A percentile compares a stretch with the other conserved stretches of the same genome.
These are phyloP conservation scores for Myotis myotis DNA, from an alignment of 2,797 vertebrate genomes.

Conservation along the genomic window DNA sequence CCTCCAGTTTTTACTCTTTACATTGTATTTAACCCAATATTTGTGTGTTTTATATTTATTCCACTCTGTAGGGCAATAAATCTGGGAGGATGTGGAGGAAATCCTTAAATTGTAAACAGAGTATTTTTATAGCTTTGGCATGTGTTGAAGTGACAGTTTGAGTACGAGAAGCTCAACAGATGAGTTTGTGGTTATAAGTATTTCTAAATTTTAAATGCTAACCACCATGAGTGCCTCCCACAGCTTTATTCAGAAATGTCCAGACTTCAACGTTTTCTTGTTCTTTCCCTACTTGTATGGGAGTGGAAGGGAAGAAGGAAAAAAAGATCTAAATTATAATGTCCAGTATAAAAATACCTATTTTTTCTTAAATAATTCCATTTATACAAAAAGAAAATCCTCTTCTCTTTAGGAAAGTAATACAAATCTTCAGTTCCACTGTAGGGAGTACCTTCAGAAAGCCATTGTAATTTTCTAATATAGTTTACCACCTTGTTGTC, in stretches of 20 bases:
- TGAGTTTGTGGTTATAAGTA: constrained; percentile 44
- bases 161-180: background rate
- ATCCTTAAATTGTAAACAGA: constrained; percentile 13
- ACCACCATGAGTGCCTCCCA: background rate
- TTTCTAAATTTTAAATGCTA: constrained; percentile 7
- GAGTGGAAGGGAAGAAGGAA: background rate
- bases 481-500: constrained; percentile 76
- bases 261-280: constrained; percentile 4
- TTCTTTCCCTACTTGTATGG: background rate
- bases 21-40: constrained; percentile 42
- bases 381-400: background rate
- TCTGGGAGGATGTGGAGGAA: background rate
- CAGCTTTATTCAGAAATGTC: constrained; percentile 38
- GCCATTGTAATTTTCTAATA: constrained; percentile 80
- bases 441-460: background rate
- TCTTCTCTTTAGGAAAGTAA: background rate
- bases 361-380: constrained; percentile 1
- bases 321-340: background rate
- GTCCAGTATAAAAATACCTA: constrained; percentile 33
- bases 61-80: background rate
- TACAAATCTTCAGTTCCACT: background rate
- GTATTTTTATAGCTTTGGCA: constrained; percentile 58
- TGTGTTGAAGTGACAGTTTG: constrained; percentile 27
- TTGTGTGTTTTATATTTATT: constrained; percentile 60
- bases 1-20: constrained; percentile 2